phyloP scores from a whole-genome alignment of 2,113 vertebrate genomes.

The Scophthalmus maximus region DNA sequence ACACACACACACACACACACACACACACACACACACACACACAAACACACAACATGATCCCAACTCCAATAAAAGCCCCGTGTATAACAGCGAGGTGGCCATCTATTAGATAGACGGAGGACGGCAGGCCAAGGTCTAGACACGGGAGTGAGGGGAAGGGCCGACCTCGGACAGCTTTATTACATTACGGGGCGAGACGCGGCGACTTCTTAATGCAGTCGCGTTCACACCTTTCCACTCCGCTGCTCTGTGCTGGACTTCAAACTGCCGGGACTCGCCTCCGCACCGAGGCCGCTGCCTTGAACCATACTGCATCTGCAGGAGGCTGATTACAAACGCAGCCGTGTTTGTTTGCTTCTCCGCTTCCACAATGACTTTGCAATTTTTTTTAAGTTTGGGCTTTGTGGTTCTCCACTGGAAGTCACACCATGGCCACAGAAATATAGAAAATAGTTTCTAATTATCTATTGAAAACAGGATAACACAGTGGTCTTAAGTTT shows the following conservation, averaged over 20 bases:
- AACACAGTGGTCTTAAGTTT: no score
- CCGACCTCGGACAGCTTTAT: conserved; percentile 53
- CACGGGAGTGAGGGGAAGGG: conserved; percentile 29
- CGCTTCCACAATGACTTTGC: no score
- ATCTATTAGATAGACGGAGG: conserved; percentile 65
- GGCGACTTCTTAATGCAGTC: conserved; percentile 46
- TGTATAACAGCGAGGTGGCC: conserved; percentile 25
- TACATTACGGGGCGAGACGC: conserved; percentile 44
- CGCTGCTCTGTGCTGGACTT: not conserved
- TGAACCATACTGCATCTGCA: not conserved
- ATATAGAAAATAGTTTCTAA: no score
- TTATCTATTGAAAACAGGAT: no score
- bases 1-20: conserved; percentile 18
- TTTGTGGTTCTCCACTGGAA: no score
- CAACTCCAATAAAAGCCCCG: conserved; percentile 41
- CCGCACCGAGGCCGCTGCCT: not conserved
- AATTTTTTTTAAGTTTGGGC: no score
- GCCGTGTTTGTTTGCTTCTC: not conserved
- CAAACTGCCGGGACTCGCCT: not conserved
- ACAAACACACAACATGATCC: conserved; percentile 27
- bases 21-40: conserved; percentile 8
- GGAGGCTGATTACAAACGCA: not conserved
- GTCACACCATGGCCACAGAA: no score
- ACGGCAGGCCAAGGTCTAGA: conserved; percentile 53
- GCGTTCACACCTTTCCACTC: conserved; percentile 51